Base-by-base conservation (phyloP, 2,888 invertebrate species). In the Mesochorus sp. region DNA sequence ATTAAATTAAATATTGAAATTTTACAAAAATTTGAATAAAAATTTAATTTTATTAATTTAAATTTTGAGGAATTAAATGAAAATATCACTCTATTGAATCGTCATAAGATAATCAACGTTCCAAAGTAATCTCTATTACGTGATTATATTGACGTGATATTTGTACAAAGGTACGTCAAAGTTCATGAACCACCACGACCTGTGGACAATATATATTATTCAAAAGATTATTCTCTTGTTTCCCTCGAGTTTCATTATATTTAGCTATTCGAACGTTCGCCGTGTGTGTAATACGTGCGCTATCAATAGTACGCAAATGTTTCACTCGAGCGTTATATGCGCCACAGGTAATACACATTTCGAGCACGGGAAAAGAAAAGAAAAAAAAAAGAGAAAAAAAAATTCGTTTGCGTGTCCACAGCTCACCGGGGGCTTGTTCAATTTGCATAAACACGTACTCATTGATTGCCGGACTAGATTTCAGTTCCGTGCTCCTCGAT, bases 361-460 rank as follows among this genome's bases (percentile, higher is more conserved):
- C 49, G 24, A 42, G 70, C 53, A 53, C 37, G 37, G 37, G 17
- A 34, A 64, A n/a, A 31, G 19, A 19, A 21, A 19, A 34, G 2
- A 6, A 28, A 21, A 28, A n/a, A 19, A 64, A 66, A 80, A 77
- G n/a, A n/a, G n/a, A n/a, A n/a, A 80, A 83, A 85, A 82, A 85
- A 81, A 84, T 79, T 81, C 81, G 78, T 80, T 85, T 82, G 86
- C 85, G 84, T 85, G 84, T 84, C 55, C 53, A 44, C 78, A 78
- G 80, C 85, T 85, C 84, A 84, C 85, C 85, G 84, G 80, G 81
- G 85, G 79, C 87, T 86, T 86, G 88, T 88, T 84, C 84, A 77
- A 89, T 89, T 89, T 88, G 85, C 88, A 89, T 88, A 88, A 88
- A 89, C 88, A 88, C 87, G 88, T 85, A 86, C 88, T 87, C 88